Base-by-base conservation (phyloP, 2,113 vertebrate genomes). In the Indri indri region DNA sequence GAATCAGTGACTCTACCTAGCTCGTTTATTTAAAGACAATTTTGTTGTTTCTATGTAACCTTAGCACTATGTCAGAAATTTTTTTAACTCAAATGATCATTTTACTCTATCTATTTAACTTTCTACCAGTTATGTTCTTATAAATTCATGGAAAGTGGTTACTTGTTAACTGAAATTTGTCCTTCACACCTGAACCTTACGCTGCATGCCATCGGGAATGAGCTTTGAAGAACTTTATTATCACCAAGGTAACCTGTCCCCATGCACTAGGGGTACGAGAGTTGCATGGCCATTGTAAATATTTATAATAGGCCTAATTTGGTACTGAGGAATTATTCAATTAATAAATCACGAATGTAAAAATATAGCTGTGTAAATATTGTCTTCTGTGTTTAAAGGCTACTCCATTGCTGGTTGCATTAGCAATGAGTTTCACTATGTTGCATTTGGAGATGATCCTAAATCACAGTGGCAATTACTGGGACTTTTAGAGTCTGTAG, bases 21-120 rank as follows among this genome's bases (percentile, higher is more conserved):
- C 82, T 84, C 40, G 92, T 94, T 98, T 98, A 95, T 97, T 97
- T 97, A 96, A 98, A 98, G 89, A 93, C n/a, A 91, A 90, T 84
- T 94, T 94, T 95, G 52, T 91, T 98, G 45, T 94, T 96, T 70
- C 25, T 89, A n/a, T 96, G 66, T 94, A 93, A 90, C 73, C 85
- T 88, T 73, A 97, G 66, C 63, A 86, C 61, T 96, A 30, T 93
- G 86, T 61, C 57, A 97, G 90, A 37, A 96, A 97, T 93, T 96
- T 32, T 96, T 88, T 97, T 68, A 96, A 91, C 42, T 76, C 57
- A 95, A 94, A 91, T 91, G 37, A 92, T 42, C 34, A 86, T 89
- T 93, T 96, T 84, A 74, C 25, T 68, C 68, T 80, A 34, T 32
- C 52, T 42, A 87, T 80, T 94, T 40, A 96, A 20, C 9, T 12